A percentile compares a stretch with the other conserved stretches of the same genome.
Evolutionary conservation across 2,113 vertebrate genomes (phyloP).

Genomic region (Herpetotheres cachinnans): DNA sequence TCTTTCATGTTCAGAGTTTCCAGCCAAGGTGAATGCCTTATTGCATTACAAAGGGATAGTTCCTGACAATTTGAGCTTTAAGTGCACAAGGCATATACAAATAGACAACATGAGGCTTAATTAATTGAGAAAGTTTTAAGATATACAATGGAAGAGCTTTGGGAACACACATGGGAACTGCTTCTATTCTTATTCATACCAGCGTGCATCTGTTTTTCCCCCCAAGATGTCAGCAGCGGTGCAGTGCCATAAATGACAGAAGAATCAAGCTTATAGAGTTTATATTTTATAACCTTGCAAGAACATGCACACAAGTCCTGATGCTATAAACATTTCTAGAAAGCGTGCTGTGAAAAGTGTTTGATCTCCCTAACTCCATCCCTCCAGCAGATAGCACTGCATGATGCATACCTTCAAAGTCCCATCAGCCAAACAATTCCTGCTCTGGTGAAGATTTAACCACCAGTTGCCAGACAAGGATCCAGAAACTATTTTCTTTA

Average conservation of each 20-base stretch:
- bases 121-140: background rate
- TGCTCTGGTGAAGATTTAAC: background rate
- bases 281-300: background rate
- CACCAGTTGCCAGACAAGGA: background rate
- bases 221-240: background rate
- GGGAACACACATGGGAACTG: background rate
- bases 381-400: background rate
- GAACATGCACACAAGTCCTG: background rate
- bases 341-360: background rate
- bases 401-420: background rate
- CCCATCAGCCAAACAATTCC: background rate
- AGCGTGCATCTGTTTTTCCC: accelerated
- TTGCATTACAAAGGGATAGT: background rate
- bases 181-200: background rate
- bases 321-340: background rate
- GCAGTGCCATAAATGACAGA: background rate
- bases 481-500: background rate
- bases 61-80: background rate
- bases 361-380: background rate
- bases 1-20: background rate
- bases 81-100: background rate
- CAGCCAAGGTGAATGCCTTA: background rate
- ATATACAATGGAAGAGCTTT: background rate
- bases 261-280: background rate
- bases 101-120: background rate